Evolutionary conservation across 2,888 invertebrate species (phyloP).

Genomic region (Mythimna lalbum): DNA sequence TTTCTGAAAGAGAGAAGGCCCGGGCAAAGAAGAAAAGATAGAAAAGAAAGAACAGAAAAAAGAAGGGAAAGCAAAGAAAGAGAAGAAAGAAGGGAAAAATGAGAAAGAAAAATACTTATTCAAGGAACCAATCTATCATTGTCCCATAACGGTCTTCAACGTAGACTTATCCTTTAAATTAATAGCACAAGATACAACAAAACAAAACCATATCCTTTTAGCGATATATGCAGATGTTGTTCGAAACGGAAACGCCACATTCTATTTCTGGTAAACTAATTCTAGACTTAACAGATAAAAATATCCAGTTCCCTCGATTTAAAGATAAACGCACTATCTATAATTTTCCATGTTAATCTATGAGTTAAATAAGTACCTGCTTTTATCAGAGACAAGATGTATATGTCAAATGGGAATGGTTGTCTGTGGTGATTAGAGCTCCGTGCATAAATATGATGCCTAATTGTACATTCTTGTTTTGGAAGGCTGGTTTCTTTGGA

Average conservation of each 20-base stretch:
- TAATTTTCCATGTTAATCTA: constrained; percentile 43
- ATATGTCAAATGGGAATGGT: constrained; percentile 37
- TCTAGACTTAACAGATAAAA: constrained; percentile 24
- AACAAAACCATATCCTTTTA: not conserved
- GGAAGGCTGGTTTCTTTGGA: constrained; percentile 9
- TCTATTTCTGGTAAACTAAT: constrained; percentile 15
- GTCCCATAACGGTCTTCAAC: no score
- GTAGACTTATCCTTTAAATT: not conserved
- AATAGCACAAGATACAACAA: not conserved
- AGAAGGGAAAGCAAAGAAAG: no score
- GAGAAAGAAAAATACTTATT: no score
- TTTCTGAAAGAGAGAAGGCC: no score
- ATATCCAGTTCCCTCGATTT: constrained; percentile 24
- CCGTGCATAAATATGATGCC: constrained; percentile 32
- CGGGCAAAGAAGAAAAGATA: no score
- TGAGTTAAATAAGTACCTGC: constrained; percentile 25
- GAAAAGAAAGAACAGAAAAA: no score
- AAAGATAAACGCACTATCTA: constrained; percentile 27
- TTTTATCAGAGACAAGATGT: constrained; percentile 53
- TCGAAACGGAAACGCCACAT: constrained; percentile 16
- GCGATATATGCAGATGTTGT: not conserved
- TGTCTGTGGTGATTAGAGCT: constrained; percentile 11
- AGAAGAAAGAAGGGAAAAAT: no score
- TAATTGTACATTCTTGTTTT: constrained; percentile 16
- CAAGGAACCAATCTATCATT: not conserved